Conservation (phyloP, 2,113 vertebrate species). For the Eolophus roseicapilla region DNA sequence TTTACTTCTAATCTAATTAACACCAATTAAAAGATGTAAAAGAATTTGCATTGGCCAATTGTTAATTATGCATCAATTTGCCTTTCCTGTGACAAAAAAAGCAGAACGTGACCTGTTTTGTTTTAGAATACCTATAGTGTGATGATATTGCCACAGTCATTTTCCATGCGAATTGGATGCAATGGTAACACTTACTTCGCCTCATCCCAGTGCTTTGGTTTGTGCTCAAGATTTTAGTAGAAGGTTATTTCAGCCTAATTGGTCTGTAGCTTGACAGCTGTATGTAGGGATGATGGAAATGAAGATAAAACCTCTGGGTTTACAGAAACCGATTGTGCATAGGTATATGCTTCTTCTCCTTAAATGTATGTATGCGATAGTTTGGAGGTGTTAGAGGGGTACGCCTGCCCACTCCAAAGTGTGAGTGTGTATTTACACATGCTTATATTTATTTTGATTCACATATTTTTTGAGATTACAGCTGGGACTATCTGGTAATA, state of each 20-base stretch:
- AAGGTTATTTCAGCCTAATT: slow-evolving; percentile 6
- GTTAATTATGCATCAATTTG: slow-evolving; percentile 87
- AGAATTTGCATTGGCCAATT: slow-evolving; percentile 83
- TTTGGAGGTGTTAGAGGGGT: neutral
- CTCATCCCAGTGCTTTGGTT: slow-evolving; percentile 16
- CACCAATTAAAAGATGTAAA: slow-evolving; percentile 89
- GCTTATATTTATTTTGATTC: neutral
- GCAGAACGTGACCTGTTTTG: slow-evolving; percentile 64
- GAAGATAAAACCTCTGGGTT: neutral
- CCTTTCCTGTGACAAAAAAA: slow-evolving; percentile 71
- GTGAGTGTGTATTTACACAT: neutral
- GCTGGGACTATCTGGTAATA: neutral
- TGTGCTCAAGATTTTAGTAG: slow-evolving; percentile 27
- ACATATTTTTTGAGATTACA: neutral
- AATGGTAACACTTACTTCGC: slow-evolving; percentile 56
- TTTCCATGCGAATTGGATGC: slow-evolving; percentile 50
- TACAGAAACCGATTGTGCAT: neutral
- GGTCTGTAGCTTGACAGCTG: neutral
- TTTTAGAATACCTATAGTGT: slow-evolving; percentile 51
- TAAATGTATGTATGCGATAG: neutral
- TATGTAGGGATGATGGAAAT: neutral
- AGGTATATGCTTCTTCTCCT: neutral
- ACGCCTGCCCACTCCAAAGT: neutral
- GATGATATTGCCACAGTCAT: slow-evolving; percentile 64
- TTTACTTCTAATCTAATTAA: slow-evolving; percentile 90